A percentile compares a stretch with the other conserved stretches of the same genome.
Evolutionary conservation across 1,140 invertebrate species (phyloP).

Genomic region (Papilio polytes): DNA sequence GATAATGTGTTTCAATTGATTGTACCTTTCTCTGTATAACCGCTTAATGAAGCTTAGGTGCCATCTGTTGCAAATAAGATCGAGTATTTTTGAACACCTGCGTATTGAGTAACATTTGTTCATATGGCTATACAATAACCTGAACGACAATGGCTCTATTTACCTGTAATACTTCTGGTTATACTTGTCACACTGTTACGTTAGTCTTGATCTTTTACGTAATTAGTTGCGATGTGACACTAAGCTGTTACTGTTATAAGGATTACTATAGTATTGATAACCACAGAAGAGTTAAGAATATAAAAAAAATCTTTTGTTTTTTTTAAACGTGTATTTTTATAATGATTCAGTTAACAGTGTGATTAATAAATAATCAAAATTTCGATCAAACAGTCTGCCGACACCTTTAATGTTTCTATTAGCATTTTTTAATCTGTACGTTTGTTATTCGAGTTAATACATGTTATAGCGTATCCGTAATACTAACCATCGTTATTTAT

Average conservation of each 20-base stretch:
- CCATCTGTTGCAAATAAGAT: slow-evolving; percentile 51
- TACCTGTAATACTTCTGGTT: slow-evolving; percentile 3
- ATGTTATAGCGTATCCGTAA: background rate
- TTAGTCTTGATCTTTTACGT: background rate
- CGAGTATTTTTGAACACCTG: slow-evolving; percentile 46
- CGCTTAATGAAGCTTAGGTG: slow-evolving; percentile 48
- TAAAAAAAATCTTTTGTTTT: no score
- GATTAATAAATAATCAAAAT: background rate
- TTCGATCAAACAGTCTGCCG: background rate
- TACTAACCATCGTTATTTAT: slow-evolving; percentile 37
- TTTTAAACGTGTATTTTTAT: no score
- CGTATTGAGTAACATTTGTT: slow-evolving; percentile 45
- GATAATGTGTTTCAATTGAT: slow-evolving; percentile 39
- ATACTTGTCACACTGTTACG: background rate
- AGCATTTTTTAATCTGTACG: background rate
- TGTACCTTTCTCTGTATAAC: slow-evolving; percentile 49
- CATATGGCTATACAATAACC: slow-evolving; percentile 47
- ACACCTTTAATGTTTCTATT: background rate
- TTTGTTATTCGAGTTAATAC: no score
- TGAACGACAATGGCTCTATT: slow-evolving; percentile 38
- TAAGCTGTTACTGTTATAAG: background rate
- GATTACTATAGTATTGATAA: background rate
- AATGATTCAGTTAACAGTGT: no score
- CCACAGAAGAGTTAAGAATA: no score
- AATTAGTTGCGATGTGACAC: slow-evolving; percentile 2